phyloP scores from a whole-genome alignment of 2,888 invertebrate genomes.

The Limnephilus auricula region DNA sequence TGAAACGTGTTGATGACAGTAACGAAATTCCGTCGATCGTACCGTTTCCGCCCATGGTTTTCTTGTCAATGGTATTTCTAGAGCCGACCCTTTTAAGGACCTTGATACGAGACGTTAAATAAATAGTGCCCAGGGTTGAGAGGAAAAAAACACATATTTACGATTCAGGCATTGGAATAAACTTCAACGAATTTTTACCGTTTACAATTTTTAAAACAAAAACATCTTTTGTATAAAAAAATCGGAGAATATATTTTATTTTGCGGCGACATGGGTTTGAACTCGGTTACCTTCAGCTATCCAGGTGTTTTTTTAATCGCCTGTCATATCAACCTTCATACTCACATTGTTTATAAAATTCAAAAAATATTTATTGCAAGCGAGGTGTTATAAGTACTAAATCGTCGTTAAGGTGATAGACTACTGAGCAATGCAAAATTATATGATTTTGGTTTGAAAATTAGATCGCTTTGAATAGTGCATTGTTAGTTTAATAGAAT shows the following conservation, averaged over 20 bases:
- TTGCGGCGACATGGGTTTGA: no score
- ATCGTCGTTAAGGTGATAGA: neutral
- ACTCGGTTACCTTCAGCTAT: neutral
- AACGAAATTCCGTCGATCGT: neutral
- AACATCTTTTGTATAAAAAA: neutral
- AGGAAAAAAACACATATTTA: neutral
- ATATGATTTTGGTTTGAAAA: no score
- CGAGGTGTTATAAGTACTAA: neutral
- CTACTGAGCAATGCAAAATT: no score
- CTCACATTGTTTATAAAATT: neutral
- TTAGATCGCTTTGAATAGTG: no score
- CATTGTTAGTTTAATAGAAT: no score
- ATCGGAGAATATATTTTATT: neutral
- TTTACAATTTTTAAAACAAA: neutral
- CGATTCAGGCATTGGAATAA: neutral
- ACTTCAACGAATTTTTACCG: neutral
- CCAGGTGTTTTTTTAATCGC: neutral
- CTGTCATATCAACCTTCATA: neutral
- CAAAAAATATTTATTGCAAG: neutral
- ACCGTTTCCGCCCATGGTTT: conserved; percentile 37
- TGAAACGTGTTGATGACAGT: neutral
- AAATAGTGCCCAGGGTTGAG: neutral
- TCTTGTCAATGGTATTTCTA: conserved; percentile 34
- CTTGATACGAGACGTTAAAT: neutral
- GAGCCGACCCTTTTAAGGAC: conserved; percentile 45